A percentile compares a stretch with the other conserved stretches of the same genome.
phyloP scores from a whole-genome alignment of 2,888 invertebrate genomes.

The Dione vanillae region DNA sequence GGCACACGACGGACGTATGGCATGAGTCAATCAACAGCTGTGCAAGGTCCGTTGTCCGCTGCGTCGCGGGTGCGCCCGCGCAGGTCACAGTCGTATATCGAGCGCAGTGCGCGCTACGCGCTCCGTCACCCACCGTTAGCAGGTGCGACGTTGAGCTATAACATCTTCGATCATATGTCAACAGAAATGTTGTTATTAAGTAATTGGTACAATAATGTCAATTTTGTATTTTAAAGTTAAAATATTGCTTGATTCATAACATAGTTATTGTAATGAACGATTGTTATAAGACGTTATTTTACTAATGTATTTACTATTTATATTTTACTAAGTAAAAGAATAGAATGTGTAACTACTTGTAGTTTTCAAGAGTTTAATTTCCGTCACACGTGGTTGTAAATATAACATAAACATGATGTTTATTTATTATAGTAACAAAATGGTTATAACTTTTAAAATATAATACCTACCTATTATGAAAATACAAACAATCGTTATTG shows the following conservation, averaged over 20 bases:
- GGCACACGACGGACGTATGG: constrained; percentile 41
- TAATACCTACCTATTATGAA: neutral
- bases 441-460: neutral
- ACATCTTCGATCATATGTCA: constrained; percentile 54
- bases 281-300: neutral
- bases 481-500: constrained; percentile 2
- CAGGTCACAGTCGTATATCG: constrained; percentile 58
- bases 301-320: too few relatives aligned
- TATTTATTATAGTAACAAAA: neutral
- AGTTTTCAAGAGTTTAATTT: neutral
- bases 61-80: constrained; percentile 49
- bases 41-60: constrained; percentile 44
- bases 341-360: neutral
- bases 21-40: constrained; percentile 53
- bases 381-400: neutral
- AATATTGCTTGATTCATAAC: neutral
- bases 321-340: constrained; percentile 4
- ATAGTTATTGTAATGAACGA: neutral
- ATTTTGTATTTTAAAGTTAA: neutral
- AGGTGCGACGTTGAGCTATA: constrained; percentile 48
- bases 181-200: constrained; percentile 38
- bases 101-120: constrained; percentile 78
- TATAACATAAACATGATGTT: neutral
- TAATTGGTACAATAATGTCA: constrained; percentile 19
- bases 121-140: constrained; percentile 43